Base-by-base conservation (phyloP, 2,797 vertebrate genomes). In the Anolis apletophallus region DNA sequence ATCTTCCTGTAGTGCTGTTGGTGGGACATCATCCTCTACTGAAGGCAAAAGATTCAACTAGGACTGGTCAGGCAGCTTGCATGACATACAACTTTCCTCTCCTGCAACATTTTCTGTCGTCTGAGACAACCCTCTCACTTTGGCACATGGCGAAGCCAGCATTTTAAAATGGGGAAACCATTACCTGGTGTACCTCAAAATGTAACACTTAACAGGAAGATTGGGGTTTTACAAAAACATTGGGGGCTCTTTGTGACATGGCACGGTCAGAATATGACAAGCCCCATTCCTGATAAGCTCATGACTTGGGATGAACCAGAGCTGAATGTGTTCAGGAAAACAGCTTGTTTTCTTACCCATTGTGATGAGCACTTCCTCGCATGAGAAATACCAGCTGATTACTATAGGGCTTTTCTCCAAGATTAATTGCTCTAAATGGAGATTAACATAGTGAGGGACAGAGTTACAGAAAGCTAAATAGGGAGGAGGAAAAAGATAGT, bases 311-410 rank as follows among this genome's bases (percentile, higher is more conserved):
- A 83, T 74, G 90, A 88, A 85, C 55, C 29, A 82, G 67, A 3
- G 36, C 75, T 64, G 59, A 79, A 88, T 79, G 46, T 81, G 77
- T 85, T 88, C 83, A 46, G 74, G 64, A 86, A 85, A 79, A 29
- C 23, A 79, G 80, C 75, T 86, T 82, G 61, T 68, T 85, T 68
- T 83, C 84, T 80, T 73, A 55, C 46, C 75, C 79, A 79, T 50
- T 67, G 67, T 79, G 88, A 86, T 85, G 75, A 89, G 84, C 64
- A 57, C 74, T 55, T 88, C 87, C 82, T 85, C 57, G 68, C 91
- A 14, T 85, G 73, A 0, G 0, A 87, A 87, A 77, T 80, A 89
- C 84, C 88, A 91, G 76, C 73, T 88, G 86, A 92, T 92, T 91
- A 86, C 83, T 71, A 71, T 68, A 68, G 87, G 32, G 13, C 46